phyloP scores from a whole-genome alignment of 2,113 vertebrate species.

The Helogale parvula region DNA sequence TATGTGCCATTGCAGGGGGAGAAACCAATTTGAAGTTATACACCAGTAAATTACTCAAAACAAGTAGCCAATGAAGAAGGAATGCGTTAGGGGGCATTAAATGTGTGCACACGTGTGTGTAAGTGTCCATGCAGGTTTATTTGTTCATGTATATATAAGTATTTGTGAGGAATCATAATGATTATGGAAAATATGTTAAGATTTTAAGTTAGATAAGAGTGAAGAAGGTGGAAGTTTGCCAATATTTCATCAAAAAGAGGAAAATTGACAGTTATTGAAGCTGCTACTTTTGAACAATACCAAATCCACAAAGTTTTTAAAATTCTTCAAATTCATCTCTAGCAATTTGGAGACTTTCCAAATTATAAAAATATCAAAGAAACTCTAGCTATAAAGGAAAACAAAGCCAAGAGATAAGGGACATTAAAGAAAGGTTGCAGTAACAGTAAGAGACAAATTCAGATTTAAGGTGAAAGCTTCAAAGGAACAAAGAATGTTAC shows the following conservation, averaged over 20 bases:
- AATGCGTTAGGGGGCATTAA: not conserved
- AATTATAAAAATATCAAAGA: slow-evolving; percentile 51
- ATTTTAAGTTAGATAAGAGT: slow-evolving; percentile 10
- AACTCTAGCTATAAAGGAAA: not conserved
- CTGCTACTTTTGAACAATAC: not conserved
- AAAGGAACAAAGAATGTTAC: slow-evolving; percentile 50
- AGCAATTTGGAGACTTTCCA: not conserved
- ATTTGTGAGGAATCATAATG: not conserved
- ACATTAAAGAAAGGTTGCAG: not conserved
- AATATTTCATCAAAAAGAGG: not conserved
- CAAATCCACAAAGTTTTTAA: not conserved
- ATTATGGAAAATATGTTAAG: not conserved
- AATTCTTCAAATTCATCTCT: slow-evolving; percentile 44
- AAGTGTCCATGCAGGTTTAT: not conserved
- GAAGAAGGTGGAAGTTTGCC: not conserved
- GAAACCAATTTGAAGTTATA: not conserved
- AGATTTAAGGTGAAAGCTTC: slow-evolving; percentile 46
- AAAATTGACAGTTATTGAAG: not conserved
- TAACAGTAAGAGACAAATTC: slow-evolving; percentile 8
- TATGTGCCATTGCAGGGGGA: not conserved
- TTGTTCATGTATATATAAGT: not conserved
- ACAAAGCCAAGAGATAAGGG: slow-evolving; percentile 42
- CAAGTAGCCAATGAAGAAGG: not conserved
- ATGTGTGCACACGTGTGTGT: not conserved
- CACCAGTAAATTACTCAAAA: not conserved